A percentile compares a stretch with the other conserved stretches of the same genome.
Conservation (phyloP, 2,888 invertebrate species). For the Andrena chrysosceles region DNA sequence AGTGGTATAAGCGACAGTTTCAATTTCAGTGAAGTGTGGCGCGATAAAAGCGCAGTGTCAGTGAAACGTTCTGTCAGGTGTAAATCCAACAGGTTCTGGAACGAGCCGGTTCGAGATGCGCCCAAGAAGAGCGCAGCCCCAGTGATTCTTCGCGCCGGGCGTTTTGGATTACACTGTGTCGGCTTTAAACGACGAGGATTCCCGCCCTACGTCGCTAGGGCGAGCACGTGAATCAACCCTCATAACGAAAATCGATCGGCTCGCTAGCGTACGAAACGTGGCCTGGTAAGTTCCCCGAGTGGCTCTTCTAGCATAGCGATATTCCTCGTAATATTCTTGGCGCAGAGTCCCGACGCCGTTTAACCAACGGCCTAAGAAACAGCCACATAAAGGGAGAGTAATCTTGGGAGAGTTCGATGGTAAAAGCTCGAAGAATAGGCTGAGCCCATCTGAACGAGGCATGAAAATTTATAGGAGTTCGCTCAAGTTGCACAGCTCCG, state of each 20-base stretch:
- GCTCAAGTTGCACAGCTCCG: slow-evolving; percentile 21
- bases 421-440: slow-evolving; percentile 21
- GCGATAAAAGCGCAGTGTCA: slow-evolving; percentile 12
- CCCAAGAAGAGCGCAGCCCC: slow-evolving; percentile 11
- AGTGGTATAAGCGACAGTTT: slow-evolving; percentile 48
- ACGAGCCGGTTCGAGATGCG: slow-evolving; percentile 15
- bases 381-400: slow-evolving; percentile 55
- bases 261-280: slow-evolving; percentile 57
- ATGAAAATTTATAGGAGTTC: slow-evolving; percentile 43
- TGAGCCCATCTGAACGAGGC: slow-evolving; percentile 1
- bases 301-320: slow-evolving; percentile 14
- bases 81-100: slow-evolving; percentile 55
- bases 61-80: slow-evolving; percentile 53
- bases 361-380: slow-evolving; percentile 14
- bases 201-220: slow-evolving; percentile 65
- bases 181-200: slow-evolving; percentile 62
- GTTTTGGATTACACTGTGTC: slow-evolving; percentile 64
- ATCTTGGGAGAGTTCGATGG: slow-evolving; percentile 42
- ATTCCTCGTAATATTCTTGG: slow-evolving; percentile 46
- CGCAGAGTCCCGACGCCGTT: slow-evolving; percentile 16
- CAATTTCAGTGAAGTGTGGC: slow-evolving; percentile 49
- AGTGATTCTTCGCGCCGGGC: slow-evolving; percentile 23
- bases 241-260: slow-evolving; percentile 66
- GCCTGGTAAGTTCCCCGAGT: slow-evolving; percentile 64
- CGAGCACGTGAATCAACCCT: slow-evolving; percentile 70